Base-by-base conservation (phyloP, 1,140 invertebrate genomes). In the Diprion similis region DNA sequence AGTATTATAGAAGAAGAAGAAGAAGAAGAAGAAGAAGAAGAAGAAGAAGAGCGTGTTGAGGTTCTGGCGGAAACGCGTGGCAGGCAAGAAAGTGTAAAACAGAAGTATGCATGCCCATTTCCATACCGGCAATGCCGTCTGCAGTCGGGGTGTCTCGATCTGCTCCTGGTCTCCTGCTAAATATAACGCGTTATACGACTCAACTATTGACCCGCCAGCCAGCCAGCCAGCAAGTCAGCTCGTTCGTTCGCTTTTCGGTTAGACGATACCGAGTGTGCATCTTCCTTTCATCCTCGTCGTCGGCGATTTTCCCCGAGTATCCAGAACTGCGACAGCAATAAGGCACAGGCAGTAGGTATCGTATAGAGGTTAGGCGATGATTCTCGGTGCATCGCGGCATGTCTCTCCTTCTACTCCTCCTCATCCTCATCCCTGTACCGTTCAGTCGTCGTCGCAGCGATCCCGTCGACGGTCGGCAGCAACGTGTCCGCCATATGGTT, bases 171-270 rank as follows among this genome's bases (percentile, higher is more conserved):
- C 66, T 15, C 11, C 51, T 71, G 79, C 81, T 84, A 84, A 83
- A 84, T 83, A 84, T 84, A 84, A 82, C 78, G 51, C 51, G 72
- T 78, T 78, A 78, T 82, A 79, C 73, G 78, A 79, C 70, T 80
- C 72, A 78, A 72, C 70, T 37, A 19, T 68, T 19, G 72, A 75
- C 73, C 66, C 67, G 69, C 64, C 19, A 65, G 73, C 71, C 46
- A 67, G 45, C 48, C 51, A 51, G 71, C 71, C 10, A 51, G 24
- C 24, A 37, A 37, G 75, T 71, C 65, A 76, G 72, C 66, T 73
- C 73, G 47, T 68, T 37, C 73, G 24, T 65, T 70, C 24, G 24
- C 6, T 37, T 6, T 37, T 3, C 24, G 24, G 24, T 37, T 37
- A 37, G 24, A 37, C 24, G 24, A 37, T 1, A 37, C 24, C 24